Conservation (phyloP, 2,888 invertebrate species). For the Tinea semifulvella region DNA sequence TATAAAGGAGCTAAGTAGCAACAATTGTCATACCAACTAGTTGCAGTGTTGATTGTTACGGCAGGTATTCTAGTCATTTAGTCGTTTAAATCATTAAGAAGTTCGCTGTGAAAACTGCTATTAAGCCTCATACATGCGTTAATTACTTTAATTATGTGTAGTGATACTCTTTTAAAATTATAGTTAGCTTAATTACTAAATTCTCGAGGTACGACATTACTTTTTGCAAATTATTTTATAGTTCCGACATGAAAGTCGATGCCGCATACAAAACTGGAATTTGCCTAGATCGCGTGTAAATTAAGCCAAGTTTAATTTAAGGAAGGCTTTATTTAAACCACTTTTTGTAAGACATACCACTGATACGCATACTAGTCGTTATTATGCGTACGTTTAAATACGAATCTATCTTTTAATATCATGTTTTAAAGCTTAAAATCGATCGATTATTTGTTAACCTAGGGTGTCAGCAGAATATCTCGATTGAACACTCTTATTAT, state of each 20-base stretch:
- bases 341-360: conserved; percentile 26
- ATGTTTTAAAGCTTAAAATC: not conserved
- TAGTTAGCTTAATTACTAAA: too few relatives aligned
- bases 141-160: conserved; percentile 2
- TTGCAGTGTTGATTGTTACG: conserved; percentile 12
- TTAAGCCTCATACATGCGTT: conserved; percentile 1
- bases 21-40: conserved; percentile 1
- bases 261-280: conserved; percentile 5
- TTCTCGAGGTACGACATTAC: too few relatives aligned
- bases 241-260: too few relatives aligned
- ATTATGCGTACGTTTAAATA: not conserved
- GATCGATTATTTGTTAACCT: not conserved
- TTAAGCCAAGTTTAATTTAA: conserved; percentile 18
- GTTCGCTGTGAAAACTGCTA: conserved; percentile 5
- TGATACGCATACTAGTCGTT: conserved; percentile 15
- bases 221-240: too few relatives aligned
- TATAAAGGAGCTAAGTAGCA: not conserved
- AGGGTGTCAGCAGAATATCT: conserved; percentile 6
- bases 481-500: conserved; percentile 3
- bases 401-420: conserved; percentile 1
- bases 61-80: not conserved
- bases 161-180: conserved; percentile 7
- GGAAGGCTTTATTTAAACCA: conserved; percentile 37
- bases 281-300: conserved; percentile 4
- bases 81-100: not conserved